These are phyloP conservation scores for Osmerus mordax DNA, from an alignment of 2,113 vertebrate species.

Conservation along the genomic window DNA sequence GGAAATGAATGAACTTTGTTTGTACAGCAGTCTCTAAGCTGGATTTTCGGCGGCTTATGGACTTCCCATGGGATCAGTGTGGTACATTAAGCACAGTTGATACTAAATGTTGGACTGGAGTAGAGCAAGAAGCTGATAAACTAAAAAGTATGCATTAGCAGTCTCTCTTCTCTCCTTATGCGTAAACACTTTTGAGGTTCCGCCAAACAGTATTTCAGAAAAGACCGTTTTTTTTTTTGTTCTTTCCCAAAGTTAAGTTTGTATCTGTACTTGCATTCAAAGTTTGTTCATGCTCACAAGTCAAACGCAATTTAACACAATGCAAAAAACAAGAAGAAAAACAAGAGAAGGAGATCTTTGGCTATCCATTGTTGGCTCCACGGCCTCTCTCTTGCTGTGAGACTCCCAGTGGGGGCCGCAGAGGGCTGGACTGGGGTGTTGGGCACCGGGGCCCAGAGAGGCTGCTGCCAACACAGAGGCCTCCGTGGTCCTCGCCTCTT, in stretches of 20 bases:
- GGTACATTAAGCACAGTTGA: not conserved
- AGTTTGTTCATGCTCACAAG: too few relatives aligned
- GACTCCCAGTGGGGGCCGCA: constrained; percentile 43
- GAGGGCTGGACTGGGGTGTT: constrained; percentile 50
- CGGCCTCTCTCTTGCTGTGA: constrained; percentile 51
- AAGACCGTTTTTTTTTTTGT: too few relatives aligned
- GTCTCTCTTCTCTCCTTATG: too few relatives aligned
- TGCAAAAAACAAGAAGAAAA: constrained; percentile 25
- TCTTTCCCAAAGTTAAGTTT: too few relatives aligned
- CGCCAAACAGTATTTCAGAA: too few relatives aligned
- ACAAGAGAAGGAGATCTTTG: constrained; percentile 39
- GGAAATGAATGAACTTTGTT: not conserved
- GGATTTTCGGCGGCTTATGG: not conserved
- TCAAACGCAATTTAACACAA: not conserved
- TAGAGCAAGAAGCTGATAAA: not conserved
- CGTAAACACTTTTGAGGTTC: too few relatives aligned
- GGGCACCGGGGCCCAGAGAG: constrained; percentile 48
- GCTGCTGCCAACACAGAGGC: constrained; percentile 59
- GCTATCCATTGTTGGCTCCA: constrained; percentile 37
- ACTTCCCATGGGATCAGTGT: not conserved
- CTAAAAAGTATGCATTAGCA: too few relatives aligned
- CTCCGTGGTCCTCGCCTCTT: constrained; percentile 60
- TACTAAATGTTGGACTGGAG: not conserved
- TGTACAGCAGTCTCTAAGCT: not conserved
- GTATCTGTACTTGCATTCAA: too few relatives aligned